phyloP scores from a whole-genome alignment of 2,888 invertebrate species.

The Balanococcus diminutus region DNA sequence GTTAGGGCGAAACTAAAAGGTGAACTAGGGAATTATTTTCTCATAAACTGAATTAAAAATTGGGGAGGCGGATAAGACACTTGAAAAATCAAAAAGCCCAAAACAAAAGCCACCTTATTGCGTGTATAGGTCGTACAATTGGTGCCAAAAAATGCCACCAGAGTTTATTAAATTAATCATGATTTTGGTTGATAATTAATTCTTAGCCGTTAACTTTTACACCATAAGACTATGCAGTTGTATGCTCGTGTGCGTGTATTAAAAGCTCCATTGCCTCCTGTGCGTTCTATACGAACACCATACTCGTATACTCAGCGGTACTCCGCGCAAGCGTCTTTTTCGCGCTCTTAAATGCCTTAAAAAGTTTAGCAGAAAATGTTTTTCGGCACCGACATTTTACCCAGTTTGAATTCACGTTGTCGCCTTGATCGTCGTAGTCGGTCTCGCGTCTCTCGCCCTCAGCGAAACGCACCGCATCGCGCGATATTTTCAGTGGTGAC shows the following conservation, averaged over 20 bases:
- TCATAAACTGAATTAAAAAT: no score
- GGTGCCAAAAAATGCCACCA: not conserved
- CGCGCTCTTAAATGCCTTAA: constrained; percentile 20
- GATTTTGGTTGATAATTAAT: constrained; percentile 52
- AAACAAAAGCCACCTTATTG: no score
- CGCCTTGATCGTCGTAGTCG: constrained; percentile 17
- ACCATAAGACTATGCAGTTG: constrained; percentile 17
- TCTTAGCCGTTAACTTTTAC: constrained; percentile 48
- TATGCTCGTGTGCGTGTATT: not conserved
- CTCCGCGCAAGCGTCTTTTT: constrained; percentile 44
- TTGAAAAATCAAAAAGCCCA: no score
- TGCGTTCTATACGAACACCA: not conserved
- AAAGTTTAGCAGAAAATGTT: constrained; percentile 43
- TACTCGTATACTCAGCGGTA: not conserved
- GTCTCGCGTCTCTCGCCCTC: no score
- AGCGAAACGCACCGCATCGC: not conserved
- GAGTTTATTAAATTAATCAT: constrained; percentile 51
- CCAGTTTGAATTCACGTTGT: constrained; percentile 47
- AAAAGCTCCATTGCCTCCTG: constrained; percentile 19
- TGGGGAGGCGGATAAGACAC: no score
- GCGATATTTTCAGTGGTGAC: not conserved
- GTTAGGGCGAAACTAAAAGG: no score
- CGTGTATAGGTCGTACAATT: no score
- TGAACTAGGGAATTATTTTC: no score
- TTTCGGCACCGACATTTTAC: constrained; percentile 43